A percentile compares a stretch with the other conserved stretches of the same genome.
Conservation (phyloP, 2,113 vertebrate genomes). For the Gadus macrocephalus region DNA sequence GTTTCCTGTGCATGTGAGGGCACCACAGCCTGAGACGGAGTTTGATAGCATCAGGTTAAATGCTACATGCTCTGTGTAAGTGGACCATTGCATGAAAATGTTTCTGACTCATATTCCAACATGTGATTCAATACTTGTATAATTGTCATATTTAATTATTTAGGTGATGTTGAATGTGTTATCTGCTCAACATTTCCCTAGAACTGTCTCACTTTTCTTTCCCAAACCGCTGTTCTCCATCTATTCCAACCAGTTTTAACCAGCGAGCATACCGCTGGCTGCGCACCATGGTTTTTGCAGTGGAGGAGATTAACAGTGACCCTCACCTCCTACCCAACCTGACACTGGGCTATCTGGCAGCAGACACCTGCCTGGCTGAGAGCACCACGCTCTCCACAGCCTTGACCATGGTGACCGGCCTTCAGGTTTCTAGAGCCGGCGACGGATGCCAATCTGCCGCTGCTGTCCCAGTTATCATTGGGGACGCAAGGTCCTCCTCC, state of each 20-base stretch:
- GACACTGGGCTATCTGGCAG: conserved; percentile 52
- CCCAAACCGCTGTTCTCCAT: no score
- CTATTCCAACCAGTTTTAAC: conserved; percentile 41
- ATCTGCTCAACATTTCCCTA: neutral
- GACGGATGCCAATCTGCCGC: conserved; percentile 27
- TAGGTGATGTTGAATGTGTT: no score
- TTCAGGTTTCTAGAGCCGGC: conserved; percentile 23
- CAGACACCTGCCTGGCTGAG: conserved; percentile 59
- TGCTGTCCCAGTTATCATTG: conserved; percentile 48
- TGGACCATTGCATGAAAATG: neutral
- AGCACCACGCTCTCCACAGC: conserved; percentile 48
- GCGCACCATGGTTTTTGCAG: conserved; percentile 52
- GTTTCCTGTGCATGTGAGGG: conserved; percentile 50
- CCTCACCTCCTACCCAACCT: conserved; percentile 45
- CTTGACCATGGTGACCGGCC: conserved; percentile 42
- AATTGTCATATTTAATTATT: no score
- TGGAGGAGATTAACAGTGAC: conserved; percentile 60
- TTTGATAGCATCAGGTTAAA: conserved; percentile 30
- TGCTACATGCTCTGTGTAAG: conserved; percentile 36
- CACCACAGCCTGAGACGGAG: conserved; percentile 38
- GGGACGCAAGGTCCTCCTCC: conserved; percentile 44
- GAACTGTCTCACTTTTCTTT: neutral
- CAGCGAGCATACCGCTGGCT: conserved; percentile 49
- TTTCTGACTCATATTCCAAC: no score
- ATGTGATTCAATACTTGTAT: no score